phyloP scores from a whole-genome alignment of 2,113 vertebrate genomes.

The Amphiprion percula region DNA sequence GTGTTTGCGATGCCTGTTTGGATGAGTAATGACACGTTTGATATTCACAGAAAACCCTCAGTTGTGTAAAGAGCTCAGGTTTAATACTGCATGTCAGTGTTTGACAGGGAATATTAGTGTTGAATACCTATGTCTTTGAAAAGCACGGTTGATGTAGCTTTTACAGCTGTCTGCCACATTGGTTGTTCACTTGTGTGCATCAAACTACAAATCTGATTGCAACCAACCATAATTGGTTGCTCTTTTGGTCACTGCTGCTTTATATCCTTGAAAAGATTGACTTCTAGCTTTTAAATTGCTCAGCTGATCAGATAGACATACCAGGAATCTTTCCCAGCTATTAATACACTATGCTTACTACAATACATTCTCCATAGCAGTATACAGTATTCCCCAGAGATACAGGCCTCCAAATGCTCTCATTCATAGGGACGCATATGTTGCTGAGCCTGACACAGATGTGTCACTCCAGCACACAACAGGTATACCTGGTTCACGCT shows the following conservation, averaged over 20 bases:
- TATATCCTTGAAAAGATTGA: not conserved
- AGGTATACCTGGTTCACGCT: constrained; percentile 49
- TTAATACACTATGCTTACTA: not conserved
- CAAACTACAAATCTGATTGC: not conserved
- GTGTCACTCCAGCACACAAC: constrained; percentile 42
- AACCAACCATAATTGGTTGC: not conserved
- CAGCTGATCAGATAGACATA: too few relatives aligned
- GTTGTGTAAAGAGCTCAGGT: constrained; percentile 40
- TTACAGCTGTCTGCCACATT: not conserved
- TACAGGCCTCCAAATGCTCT: constrained; percentile 12
- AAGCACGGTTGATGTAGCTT: not conserved
- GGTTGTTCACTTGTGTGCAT: not conserved
- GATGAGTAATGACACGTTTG: constrained; percentile 57
- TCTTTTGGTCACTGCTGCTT: not conserved
- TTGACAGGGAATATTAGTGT: constrained; percentile 17
- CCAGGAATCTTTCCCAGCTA: not conserved
- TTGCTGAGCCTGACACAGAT: constrained; percentile 50
- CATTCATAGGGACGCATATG: constrained; percentile 24
- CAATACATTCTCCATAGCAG: not conserved
- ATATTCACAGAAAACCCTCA: constrained; percentile 34
- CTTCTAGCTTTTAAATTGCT: not conserved
- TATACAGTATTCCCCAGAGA: constrained; percentile 7
- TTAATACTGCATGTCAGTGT: constrained; percentile 34
- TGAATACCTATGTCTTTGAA: constrained; percentile 9
- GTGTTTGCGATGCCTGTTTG: constrained; percentile 25